Evolutionary conservation across 2,797 vertebrate species (phyloP).

Genomic region (Lagodon rhomboides): DNA sequence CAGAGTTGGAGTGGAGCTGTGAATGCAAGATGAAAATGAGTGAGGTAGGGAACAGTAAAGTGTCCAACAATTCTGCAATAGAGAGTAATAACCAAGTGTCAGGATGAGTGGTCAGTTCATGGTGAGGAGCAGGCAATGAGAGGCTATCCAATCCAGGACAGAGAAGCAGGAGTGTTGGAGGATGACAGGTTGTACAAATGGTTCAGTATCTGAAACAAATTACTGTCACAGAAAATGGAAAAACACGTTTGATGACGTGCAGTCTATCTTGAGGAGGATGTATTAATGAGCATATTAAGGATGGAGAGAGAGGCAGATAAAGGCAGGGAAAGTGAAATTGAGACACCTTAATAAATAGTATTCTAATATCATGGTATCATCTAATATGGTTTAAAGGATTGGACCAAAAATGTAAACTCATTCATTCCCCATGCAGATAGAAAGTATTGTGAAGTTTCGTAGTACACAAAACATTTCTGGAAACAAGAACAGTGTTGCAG

Average conservation of each 20-base stretch:
- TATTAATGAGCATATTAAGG: slow-evolving; percentile 15
- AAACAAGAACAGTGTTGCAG: no score
- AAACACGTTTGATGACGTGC: slow-evolving; percentile 6
- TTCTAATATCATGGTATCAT: background rate
- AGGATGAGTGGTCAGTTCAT: slow-evolving; percentile 51
- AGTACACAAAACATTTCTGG: no score
- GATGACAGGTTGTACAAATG: slow-evolving; percentile 41
- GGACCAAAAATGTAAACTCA: no score
- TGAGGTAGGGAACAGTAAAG: slow-evolving; percentile 14
- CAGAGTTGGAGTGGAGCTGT: slow-evolving; percentile 95
- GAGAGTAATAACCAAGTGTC: slow-evolving; percentile 52
- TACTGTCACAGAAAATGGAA: slow-evolving; percentile 13
- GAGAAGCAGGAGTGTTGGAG: slow-evolving; percentile 1
- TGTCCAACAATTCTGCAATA: slow-evolving; percentile 29
- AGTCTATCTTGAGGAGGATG: background rate
- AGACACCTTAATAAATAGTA: slow-evolving; percentile 6
- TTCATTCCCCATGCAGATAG: no score
- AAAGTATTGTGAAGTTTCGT: no score
- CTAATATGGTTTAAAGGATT: no score
- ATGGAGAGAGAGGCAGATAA: background rate
- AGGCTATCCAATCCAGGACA: slow-evolving; percentile 36
- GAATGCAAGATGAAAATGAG: slow-evolving; percentile 23
- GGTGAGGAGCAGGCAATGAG: slow-evolving; percentile 35
- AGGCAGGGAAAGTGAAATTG: background rate
- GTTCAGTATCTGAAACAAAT: slow-evolving; percentile 32